These are phyloP conservation scores for Temnothorax rugatulus DNA, from an alignment of 2,888 invertebrate species.

Conservation along the genomic window DNA sequence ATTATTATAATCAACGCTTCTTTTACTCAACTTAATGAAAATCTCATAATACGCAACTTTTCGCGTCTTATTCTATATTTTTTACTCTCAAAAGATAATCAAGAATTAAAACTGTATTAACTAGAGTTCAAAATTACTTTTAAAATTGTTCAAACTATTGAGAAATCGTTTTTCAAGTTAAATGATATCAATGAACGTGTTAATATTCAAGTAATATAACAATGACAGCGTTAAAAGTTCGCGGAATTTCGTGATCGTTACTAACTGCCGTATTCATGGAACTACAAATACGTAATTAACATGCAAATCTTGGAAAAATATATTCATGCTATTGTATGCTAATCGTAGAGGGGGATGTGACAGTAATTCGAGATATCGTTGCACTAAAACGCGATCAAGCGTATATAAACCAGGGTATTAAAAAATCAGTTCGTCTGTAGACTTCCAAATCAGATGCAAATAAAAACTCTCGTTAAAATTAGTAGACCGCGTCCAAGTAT, in stretches of 20 bases:
- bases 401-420: neutral
- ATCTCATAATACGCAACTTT: neutral
- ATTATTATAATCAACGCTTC: neutral
- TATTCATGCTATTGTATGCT: constrained; percentile 19
- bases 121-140: neutral
- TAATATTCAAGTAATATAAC: constrained; percentile 5
- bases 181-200: neutral
- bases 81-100: neutral
- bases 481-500: neutral
- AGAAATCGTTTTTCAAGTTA: neutral
- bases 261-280: constrained; percentile 19
- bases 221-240: neutral
- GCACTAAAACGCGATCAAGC: neutral
- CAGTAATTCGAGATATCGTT: constrained; percentile 11
- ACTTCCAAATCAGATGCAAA: neutral
- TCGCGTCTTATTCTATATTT: neutral
- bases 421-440: neutral
- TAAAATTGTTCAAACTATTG: constrained; percentile 3
- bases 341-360: neutral
- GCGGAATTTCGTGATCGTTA: neutral
- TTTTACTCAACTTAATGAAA: constrained; percentile 1
- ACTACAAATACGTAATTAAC: constrained; percentile 30
- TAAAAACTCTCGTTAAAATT: neutral
- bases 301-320: constrained; percentile 31
- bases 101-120: neutral